These are phyloP conservation scores for Meloidogyne floridensis DNA, from an alignment of 1,140 invertebrate genomes.

Conservation along the genomic window DNA sequence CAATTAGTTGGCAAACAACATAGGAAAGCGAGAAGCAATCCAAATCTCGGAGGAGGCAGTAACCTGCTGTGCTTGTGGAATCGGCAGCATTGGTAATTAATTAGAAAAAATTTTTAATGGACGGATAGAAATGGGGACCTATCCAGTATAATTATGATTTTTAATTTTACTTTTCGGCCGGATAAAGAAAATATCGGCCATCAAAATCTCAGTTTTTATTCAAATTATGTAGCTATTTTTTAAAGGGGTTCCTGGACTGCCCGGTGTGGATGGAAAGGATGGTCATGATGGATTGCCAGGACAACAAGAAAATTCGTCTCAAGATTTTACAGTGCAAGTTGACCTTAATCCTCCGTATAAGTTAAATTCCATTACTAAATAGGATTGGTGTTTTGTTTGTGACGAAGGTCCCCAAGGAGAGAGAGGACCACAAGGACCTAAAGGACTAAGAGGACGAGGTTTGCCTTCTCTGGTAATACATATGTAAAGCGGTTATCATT, in stretches of 20 bases:
- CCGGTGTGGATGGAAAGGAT: slow-evolving; percentile 27
- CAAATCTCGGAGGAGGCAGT: neutral
- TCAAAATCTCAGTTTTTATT: too few species aligned
- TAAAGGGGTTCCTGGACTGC: slow-evolving; percentile 25
- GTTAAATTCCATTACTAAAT: neutral
- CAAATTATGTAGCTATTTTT: neutral
- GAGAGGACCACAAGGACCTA: slow-evolving; percentile 14
- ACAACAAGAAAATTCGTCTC: neutral
- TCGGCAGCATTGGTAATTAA: slow-evolving; percentile 7
- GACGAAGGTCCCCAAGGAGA: slow-evolving; percentile 6
- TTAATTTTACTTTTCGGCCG: too few species aligned
- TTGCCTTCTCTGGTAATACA: neutral
- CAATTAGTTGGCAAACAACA: slow-evolving; percentile 11
- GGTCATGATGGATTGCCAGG: slow-evolving; percentile 22
- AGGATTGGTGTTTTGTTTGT: slow-evolving; percentile 28
- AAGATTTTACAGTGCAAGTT: slow-evolving; percentile 9
- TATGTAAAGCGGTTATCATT: neutral
- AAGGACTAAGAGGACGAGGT: slow-evolving; percentile 20
- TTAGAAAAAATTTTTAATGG: too few species aligned
- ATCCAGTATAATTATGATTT: too few species aligned
- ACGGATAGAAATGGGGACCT: too few species aligned
- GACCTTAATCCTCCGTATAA: slow-evolving; percentile 17
- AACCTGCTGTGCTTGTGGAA: slow-evolving; percentile 25
- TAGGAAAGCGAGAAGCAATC: slow-evolving; percentile 23
- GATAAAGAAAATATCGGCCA: too few species aligned